These are phyloP conservation scores for Trichonephila clavipes DNA, from an alignment of 1,140 invertebrate genomes.

Conservation along the genomic window DNA sequence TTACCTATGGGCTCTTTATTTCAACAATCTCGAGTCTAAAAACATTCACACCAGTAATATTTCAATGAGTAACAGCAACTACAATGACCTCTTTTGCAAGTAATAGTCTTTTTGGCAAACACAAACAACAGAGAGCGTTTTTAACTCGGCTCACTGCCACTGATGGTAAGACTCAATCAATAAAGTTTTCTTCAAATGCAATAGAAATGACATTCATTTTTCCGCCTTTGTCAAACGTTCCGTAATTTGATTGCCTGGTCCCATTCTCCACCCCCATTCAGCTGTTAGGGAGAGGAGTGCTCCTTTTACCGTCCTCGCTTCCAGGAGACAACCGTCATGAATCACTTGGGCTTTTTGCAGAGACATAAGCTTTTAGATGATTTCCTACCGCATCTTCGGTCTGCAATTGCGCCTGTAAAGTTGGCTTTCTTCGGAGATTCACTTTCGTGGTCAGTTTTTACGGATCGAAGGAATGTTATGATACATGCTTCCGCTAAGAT, in stretches of 20 bases:
- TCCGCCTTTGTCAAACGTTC: constrained; percentile 69
- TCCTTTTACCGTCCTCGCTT: constrained; percentile 57
- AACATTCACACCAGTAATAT: too few species aligned
- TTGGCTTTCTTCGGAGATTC: neutral
- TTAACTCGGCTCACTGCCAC: neutral
- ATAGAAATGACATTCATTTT: constrained; percentile 73
- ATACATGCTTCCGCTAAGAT: neutral
- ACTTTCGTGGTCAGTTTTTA: constrained; percentile 8
- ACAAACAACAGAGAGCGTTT: neutral
- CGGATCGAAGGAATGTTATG: neutral
- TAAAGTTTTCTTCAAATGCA: constrained; percentile 70
- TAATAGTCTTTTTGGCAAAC: neutral
- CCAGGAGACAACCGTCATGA: constrained; percentile 51
- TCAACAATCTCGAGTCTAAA: too few species aligned
- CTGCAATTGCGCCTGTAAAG: constrained; percentile 23
- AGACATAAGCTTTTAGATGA: constrained; percentile 73
- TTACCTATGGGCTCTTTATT: too few species aligned
- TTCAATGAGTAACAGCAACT: too few species aligned
- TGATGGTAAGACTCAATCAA: constrained; percentile 48
- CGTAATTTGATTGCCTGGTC: constrained; percentile 64
- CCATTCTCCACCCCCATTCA: neutral
- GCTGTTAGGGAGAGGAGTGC: neutral
- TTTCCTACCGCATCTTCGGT: constrained; percentile 49
- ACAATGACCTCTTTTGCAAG: too few species aligned
- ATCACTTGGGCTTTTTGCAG: constrained; percentile 48